These are phyloP conservation scores for Holacanthus passer DNA, from an alignment of 2,113 vertebrate species.

Conservation along the genomic window DNA sequence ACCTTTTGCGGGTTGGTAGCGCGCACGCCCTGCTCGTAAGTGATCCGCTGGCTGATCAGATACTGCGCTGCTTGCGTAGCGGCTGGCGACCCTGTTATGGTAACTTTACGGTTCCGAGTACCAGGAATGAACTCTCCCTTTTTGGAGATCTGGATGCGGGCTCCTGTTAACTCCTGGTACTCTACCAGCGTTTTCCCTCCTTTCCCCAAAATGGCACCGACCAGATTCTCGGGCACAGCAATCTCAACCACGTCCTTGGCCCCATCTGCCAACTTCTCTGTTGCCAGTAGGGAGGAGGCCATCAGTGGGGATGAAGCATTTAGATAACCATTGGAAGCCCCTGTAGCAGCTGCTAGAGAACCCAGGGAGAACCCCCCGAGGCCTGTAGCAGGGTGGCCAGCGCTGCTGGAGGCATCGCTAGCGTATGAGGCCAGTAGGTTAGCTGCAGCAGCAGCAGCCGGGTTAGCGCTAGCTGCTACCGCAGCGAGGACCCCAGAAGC, in stretches of 20 bases:
- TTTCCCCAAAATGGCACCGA: slow-evolving; percentile 95
- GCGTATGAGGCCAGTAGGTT: slow-evolving; percentile 93
- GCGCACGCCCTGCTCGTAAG: slow-evolving; percentile 95
- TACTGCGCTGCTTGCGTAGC: slow-evolving; percentile 96
- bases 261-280: slow-evolving; percentile 91
- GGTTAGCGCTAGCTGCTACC: slow-evolving; percentile 92
- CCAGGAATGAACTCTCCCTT: slow-evolving; percentile 97
- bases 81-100: slow-evolving; percentile 95
- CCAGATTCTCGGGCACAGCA: slow-evolving; percentile 95
- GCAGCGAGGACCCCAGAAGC: slow-evolving; percentile 92
- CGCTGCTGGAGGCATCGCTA: slow-evolving; percentile 86
- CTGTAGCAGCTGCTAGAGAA: slow-evolving; percentile 89
- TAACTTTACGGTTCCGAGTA: slow-evolving; percentile 97
- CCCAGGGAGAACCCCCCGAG: slow-evolving; percentile 91
- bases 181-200: slow-evolving; percentile 97
- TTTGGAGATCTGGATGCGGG: slow-evolving; percentile 97
- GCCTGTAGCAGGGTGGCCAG: slow-evolving; percentile 84
- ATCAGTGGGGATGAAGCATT: slow-evolving; percentile 91
- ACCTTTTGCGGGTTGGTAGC: slow-evolving; percentile 97
- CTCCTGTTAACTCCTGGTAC: slow-evolving; percentile 96
- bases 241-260: slow-evolving; percentile 97
- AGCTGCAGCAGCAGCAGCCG: slow-evolving; percentile 91
- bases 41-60: slow-evolving; percentile 97
- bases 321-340: slow-evolving; percentile 92
- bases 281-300: slow-evolving; percentile 90